Evolutionary conservation across 2,113 vertebrate species (phyloP), one percentile per base, ranked within the genome.

Genomic region (Andinoacara biseriatus): DNA sequence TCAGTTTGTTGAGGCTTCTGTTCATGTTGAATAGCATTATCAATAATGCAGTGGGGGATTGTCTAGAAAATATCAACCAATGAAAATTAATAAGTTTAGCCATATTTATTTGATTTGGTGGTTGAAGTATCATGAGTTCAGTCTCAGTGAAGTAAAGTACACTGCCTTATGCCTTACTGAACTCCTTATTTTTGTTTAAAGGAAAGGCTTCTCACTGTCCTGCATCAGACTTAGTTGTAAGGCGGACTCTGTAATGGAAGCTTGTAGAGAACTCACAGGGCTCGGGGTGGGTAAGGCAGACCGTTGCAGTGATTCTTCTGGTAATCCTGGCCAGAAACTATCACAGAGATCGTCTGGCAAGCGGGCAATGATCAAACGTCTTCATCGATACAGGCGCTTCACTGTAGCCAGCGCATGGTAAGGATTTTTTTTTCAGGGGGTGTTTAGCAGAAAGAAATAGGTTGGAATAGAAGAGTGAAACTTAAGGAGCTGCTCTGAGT

Each of bases 361-460:
- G 95, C 96, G 97, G 92, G 90, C 96, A 92, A 89, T 96, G 56
- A 97, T 96, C 87, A 97, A 97, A 91, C 96, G 94, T 93, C 95
- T 96, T 80, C 96, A 96, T 54, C 97, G 98, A 84, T 96, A 96
- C 24, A 95, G 97, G 2, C 96, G 97, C 2, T 98, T 98, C 87
- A 97, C 97, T 1, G 96, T 98, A 91, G 97, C 97, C 22, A 96
- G 98, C 88, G 96, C 96, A 4, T 97, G 97, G 96, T 97, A 96
- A 97, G 91, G 72, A n/a, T 65, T 49, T 69, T 58, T 17, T 7
- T 24, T 62, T 29, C 24, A 8, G 46, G 63, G 63, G 35, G 17
- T 76, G 54, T 38, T 52, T 17, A 24, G 57, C 17, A 22, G 31
- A 54, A 29, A 18, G 10, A 40, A 33, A 43, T 29, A 33, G 46